Conservation (phyloP, 2,113 vertebrate species). For the Archocentrus centrarchus region DNA sequence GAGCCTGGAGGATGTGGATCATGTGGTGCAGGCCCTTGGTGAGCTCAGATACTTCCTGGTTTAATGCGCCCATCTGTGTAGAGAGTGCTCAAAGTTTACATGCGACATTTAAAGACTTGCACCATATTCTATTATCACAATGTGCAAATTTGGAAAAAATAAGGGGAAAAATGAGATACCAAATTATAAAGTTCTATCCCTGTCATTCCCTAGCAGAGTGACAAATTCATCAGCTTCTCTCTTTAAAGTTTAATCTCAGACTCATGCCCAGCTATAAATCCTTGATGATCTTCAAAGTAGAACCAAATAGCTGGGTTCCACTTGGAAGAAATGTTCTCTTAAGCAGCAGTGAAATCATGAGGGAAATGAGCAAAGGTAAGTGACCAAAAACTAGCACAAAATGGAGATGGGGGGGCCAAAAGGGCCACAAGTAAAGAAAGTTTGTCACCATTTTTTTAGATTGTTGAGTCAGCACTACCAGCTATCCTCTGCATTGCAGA, state of each 20-base stretch:
- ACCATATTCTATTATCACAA: background rate
- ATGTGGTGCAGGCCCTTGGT: constrained; percentile 88
- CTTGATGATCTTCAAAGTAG: constrained; percentile 14
- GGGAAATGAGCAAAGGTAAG: background rate
- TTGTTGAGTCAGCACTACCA: constrained; percentile 67
- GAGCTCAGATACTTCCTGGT: constrained; percentile 91
- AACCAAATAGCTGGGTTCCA: constrained; percentile 16
- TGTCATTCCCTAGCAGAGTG: background rate
- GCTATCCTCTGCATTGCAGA: constrained; percentile 71
- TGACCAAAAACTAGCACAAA: constrained; percentile 36
- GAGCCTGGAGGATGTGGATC: constrained; percentile 87
- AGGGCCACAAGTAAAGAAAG: constrained; percentile 17
- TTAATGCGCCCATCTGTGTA: constrained; percentile 87
- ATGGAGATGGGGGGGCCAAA: background rate
- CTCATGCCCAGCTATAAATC: background rate
- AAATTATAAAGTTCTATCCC: background rate
- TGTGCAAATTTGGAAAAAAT: background rate
- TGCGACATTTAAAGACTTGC: background rate
- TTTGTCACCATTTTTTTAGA: constrained; percentile 26
- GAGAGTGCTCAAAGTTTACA: constrained; percentile 21
- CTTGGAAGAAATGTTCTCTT: constrained; percentile 14
- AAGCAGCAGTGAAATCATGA: background rate
- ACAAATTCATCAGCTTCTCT: constrained; percentile 19
- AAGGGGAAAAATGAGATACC: background rate
- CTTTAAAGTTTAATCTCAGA: constrained; percentile 13